A percentile compares a stretch with the other conserved stretches of the same genome.
Evolutionary conservation across 2,797 vertebrate genomes (phyloP).

Genomic region (Brachyalestes nurse): DNA sequence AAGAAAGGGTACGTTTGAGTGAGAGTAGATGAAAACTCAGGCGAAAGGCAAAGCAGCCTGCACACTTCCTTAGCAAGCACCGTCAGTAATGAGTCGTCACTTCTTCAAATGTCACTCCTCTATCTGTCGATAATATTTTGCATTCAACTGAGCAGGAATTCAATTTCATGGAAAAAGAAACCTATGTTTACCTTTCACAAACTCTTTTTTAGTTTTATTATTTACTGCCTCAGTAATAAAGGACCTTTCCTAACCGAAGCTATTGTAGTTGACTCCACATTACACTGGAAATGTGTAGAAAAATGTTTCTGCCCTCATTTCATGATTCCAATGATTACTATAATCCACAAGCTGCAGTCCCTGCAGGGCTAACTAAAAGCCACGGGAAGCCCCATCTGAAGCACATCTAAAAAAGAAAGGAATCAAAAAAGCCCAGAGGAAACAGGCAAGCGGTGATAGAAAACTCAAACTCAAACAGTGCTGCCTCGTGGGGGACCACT

Average conservation of each 20-base stretch:
- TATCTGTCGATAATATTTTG: conserved; percentile 19
- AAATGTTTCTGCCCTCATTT: conserved; percentile 19
- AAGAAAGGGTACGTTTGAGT: conserved; percentile 31
- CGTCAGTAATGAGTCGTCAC: conserved; percentile 31
- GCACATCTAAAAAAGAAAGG: conserved; percentile 6
- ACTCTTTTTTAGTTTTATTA: not conserved
- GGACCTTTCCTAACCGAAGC: not conserved
- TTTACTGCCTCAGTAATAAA: not conserved
- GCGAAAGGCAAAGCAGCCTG: not conserved
- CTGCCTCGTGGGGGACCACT: not conserved
- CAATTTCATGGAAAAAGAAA: conserved; percentile 1
- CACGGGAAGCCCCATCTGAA: not conserved
- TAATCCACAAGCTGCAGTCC: conserved; percentile 10
- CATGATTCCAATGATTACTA: conserved; percentile 28
- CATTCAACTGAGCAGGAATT: conserved; percentile 25
- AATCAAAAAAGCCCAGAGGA: conserved; percentile 4
- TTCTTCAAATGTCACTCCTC: conserved; percentile 34
- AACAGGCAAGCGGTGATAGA: conserved; percentile 13
- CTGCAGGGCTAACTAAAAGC: conserved; percentile 12
- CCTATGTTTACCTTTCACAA: not conserved
- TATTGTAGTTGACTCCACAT: conserved; percentile 21
- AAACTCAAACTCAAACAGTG: conserved; percentile 4
- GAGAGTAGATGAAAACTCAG: conserved; percentile 26
- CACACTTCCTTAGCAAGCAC: conserved; percentile 2
- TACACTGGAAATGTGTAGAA: not conserved